Evolutionary conservation across 2,113 vertebrate species (phyloP).

Genomic region (Lonchura striata): DNA sequence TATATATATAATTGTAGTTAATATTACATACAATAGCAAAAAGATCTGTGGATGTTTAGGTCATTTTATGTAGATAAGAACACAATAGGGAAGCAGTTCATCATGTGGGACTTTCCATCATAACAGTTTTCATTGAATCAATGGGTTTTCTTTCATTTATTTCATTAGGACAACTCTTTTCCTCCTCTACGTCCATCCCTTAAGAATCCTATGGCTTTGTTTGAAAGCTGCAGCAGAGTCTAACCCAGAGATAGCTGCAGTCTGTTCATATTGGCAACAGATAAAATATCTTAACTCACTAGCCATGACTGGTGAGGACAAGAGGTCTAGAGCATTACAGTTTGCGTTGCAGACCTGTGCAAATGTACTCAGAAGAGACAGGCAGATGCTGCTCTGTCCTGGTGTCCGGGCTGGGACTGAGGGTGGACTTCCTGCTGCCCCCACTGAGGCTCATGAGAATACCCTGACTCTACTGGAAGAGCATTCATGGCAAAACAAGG

Average conservation of each 20-base stretch:
- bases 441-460: background rate
- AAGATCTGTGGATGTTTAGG: background rate
- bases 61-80: background rate
- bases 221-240: background rate
- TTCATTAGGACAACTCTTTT: background rate
- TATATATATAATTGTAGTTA: background rate
- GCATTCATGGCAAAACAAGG: background rate
- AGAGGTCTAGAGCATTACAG: background rate
- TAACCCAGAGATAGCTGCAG: background rate
- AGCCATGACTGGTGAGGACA: background rate
- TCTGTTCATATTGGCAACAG: background rate
- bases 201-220: background rate
- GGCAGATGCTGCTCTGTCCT: background rate
- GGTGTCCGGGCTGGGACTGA: background rate
- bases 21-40: background rate
- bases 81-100: background rate
- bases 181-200: background rate
- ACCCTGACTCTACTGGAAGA: background rate
- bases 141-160: background rate
- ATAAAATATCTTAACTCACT: background rate
- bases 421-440: background rate
- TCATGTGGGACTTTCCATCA: background rate
- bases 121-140: background rate
- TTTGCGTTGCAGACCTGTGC: background rate
- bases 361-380: background rate